Evolutionary conservation across 2,888 invertebrate genomes (phyloP), one percentile per base, ranked within the genome.

Genomic region (Drosophila neotestacea): DNA sequence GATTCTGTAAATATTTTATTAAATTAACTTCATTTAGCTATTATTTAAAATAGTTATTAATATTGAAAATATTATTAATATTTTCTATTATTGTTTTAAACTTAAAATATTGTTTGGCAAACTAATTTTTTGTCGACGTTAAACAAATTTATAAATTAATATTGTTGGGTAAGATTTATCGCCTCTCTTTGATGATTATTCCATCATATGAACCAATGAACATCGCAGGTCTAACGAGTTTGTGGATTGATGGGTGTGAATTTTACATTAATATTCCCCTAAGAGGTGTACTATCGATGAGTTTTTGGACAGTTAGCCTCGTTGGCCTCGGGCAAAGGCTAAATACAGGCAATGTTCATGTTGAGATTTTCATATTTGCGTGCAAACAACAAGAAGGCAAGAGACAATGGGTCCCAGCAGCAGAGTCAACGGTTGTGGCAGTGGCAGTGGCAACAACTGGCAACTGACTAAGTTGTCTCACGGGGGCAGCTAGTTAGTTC

Each of bases 311-410:
- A 11, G 50, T 58, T 63, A 58, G 58, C 65, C 77, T 62, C 59
- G 58, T 62, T 76, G 54, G n/a, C 47, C 48, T n/a, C 42, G 67
- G 65, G 70, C 64, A 77, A 69, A 61, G 68, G 78, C 82, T 62
- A 54, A 84, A 72, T 77, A 70, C 55, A 67, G 50, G 28, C 65
- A 61, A 64, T 60, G 67, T 71, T 63, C 64, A 72, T 84, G 78
- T 73, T 77, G 70, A 71, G 85, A 81, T 85, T 83, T 81, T 85
- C 88, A 87, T 81, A 85, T 83, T 87, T 87, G 88, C 73, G 72
- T 72, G 85, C 73, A 77, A 67, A 73, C 79, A 82, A 66, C 62
- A 69, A 54, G 13, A 32, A 22, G 56, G 39, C 51, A 59, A 27
- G 9, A 34, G 52, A 65, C 73, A 73, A 58, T 70, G 62, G 34